These are phyloP conservation scores for Drosophila orosa DNA, from an alignment of 1,140 invertebrate species.

Conservation along the genomic window DNA sequence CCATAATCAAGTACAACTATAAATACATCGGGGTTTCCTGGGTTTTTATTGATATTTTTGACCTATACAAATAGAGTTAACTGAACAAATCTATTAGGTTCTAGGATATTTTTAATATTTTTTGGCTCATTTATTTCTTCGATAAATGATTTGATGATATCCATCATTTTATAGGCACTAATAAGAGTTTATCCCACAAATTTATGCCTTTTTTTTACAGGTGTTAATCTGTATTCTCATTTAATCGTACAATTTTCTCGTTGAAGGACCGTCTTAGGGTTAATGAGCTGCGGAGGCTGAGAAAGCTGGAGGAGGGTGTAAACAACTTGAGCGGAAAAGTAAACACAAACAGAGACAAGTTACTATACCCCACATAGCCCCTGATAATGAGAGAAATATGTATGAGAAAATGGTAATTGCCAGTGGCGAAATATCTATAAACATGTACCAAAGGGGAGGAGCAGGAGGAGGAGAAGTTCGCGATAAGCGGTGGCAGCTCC, in stretches of 20 bases:
- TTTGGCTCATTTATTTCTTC: too few relatives aligned
- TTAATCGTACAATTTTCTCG: constrained; percentile 9
- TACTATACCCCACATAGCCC: constrained; percentile 12
- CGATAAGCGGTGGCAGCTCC: constrained; percentile 22
- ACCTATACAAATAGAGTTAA: too few relatives aligned
- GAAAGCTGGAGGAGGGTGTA: constrained; percentile 9
- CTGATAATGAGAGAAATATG: constrained; percentile 27
- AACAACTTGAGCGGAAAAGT: constrained; percentile 44
- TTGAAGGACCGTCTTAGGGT: constrained; percentile 8
- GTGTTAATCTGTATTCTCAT: constrained; percentile 13
- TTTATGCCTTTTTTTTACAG: neutral
- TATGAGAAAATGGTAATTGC: constrained; percentile 34
- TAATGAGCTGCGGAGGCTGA: constrained; percentile 15
- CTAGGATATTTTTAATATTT: too few relatives aligned
- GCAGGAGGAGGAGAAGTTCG: neutral
- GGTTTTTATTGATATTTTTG: too few relatives aligned
- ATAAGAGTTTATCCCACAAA: too few relatives aligned
- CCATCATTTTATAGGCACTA: too few relatives aligned
- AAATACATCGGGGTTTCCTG: too few relatives aligned
- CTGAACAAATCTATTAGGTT: too few relatives aligned
- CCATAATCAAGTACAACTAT: too few relatives aligned
- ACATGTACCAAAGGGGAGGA: neutral
- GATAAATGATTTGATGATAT: too few relatives aligned
- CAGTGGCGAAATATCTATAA: constrained; percentile 39
- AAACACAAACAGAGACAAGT: constrained; percentile 34